A percentile compares a stretch with the other conserved stretches of the same genome.
These are phyloP conservation scores for Sebastes iracundus DNA, from an alignment of 2,797 vertebrate species.

Conservation along the genomic window DNA sequence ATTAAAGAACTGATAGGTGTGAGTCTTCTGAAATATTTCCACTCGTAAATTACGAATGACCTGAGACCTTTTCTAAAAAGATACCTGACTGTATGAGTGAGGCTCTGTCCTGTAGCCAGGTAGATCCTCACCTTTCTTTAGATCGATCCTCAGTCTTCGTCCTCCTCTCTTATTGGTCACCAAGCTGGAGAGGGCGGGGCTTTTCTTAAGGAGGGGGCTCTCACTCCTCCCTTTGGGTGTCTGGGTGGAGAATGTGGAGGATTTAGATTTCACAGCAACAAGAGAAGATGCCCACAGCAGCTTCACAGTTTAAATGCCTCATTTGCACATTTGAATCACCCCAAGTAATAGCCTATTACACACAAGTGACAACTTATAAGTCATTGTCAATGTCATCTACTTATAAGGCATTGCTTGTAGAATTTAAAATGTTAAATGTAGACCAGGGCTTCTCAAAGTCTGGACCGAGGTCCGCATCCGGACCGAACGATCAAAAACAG, in stretches of 20 bases:
- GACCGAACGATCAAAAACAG: too few species aligned
- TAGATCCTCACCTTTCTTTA: slow-evolving; percentile 90
- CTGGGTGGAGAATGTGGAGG: slow-evolving; percentile 25
- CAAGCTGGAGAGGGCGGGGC: slow-evolving; percentile 84
- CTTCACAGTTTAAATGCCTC: neutral
- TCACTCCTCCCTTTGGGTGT: slow-evolving; percentile 63
- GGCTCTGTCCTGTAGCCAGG: neutral
- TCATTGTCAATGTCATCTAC: neutral
- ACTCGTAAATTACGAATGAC: neutral
- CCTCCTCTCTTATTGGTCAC: slow-evolving; percentile 88
- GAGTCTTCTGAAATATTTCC: neutral
- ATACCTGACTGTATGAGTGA: neutral
- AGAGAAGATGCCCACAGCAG: neutral
- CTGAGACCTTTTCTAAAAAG: neutral
- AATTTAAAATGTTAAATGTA: neutral
- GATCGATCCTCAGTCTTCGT: slow-evolving; percentile 91
- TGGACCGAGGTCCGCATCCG: too few species aligned
- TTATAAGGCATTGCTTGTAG: neutral
- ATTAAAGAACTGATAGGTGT: neutral
- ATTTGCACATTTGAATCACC: neutral
- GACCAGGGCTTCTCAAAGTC: too few species aligned
- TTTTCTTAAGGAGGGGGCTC: slow-evolving; percentile 81
- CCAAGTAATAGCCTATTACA: neutral
- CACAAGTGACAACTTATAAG: neutral
- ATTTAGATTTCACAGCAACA: neutral